A percentile compares a stretch with the other conserved stretches of the same genome.
phyloP scores from a whole-genome alignment of 1,140 invertebrate genomes.

The Conus ventricosus region DNA sequence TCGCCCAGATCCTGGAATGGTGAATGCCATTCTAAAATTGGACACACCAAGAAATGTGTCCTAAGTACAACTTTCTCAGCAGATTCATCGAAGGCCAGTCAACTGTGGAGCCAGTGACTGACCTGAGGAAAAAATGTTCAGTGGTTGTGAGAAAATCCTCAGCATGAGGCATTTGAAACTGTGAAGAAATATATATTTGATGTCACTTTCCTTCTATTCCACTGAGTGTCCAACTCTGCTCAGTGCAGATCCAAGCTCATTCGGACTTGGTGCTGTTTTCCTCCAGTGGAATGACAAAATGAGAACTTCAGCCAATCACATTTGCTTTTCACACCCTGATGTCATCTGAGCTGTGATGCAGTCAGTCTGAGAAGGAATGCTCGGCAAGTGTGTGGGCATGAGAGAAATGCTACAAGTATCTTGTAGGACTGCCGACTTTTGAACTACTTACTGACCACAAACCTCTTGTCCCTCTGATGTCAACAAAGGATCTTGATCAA shows the following conservation, averaged over 20 bases:
- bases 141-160: slow-evolving; percentile 37
- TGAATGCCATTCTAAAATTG: slow-evolving; percentile 50
- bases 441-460: slow-evolving; percentile 65
- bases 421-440: background rate
- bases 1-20: slow-evolving; percentile 69
- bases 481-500: slow-evolving; percentile 3
- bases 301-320: background rate
- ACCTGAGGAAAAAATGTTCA: slow-evolving; percentile 34
- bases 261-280: background rate
- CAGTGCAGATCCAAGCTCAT: background rate
- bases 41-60: slow-evolving; percentile 56
- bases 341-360: background rate
- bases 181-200: slow-evolving; percentile 42
- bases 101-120: slow-evolving; percentile 36
- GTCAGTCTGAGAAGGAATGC: background rate
- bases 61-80: slow-evolving; percentile 26
- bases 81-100: slow-evolving; percentile 37
- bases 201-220: slow-evolving; percentile 45
- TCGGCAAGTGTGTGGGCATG: background rate
- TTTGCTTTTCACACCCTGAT: background rate
- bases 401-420: background rate
- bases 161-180: slow-evolving; percentile 35
- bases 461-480: slow-evolving; percentile 62
- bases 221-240: too few relatives aligned
- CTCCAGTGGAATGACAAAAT: background rate